These are phyloP conservation scores for Tyrannus savana DNA, from an alignment of 2,113 vertebrate genomes.

Conservation along the genomic window DNA sequence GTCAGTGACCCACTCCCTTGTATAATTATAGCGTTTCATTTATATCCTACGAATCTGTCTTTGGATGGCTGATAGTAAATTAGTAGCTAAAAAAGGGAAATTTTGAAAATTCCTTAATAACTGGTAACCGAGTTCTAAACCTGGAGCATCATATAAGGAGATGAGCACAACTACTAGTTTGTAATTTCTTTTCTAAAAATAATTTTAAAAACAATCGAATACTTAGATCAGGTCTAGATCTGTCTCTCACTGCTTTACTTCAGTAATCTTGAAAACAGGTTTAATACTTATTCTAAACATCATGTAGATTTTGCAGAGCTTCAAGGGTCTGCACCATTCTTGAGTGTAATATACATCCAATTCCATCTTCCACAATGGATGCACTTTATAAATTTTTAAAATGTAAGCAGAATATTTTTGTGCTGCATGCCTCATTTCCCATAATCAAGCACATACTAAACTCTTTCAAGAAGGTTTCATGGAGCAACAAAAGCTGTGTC, in stretches of 20 bases:
- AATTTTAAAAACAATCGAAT: background rate
- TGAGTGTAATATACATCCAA: background rate
- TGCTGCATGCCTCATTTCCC: background rate
- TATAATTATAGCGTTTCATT: constrained; percentile 97
- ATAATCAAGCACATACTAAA: background rate
- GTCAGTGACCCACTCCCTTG: constrained; percentile 87
- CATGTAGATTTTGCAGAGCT: background rate
- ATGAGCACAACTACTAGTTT: background rate
- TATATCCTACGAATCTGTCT: constrained; percentile 76
- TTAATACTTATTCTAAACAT: background rate
- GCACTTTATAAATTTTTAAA: background rate
- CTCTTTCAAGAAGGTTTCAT: background rate
- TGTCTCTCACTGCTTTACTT: background rate
- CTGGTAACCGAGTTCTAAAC: background rate
- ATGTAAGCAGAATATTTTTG: background rate
- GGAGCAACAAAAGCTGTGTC: background rate
- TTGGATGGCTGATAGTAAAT: constrained; percentile 69
- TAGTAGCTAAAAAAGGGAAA: constrained; percentile 54
- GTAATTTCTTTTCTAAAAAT: background rate
- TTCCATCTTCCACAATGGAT: background rate
- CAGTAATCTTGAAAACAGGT: background rate
- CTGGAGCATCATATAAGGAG: background rate
- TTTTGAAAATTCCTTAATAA: constrained; percentile 39
- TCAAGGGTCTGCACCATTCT: background rate
- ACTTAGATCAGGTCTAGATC: background rate